A percentile compares a stretch with the other conserved stretches of the same genome.
These are phyloP conservation scores for Malurus elegans DNA, from an alignment of 2,113 vertebrate genomes.

Conservation along the genomic window DNA sequence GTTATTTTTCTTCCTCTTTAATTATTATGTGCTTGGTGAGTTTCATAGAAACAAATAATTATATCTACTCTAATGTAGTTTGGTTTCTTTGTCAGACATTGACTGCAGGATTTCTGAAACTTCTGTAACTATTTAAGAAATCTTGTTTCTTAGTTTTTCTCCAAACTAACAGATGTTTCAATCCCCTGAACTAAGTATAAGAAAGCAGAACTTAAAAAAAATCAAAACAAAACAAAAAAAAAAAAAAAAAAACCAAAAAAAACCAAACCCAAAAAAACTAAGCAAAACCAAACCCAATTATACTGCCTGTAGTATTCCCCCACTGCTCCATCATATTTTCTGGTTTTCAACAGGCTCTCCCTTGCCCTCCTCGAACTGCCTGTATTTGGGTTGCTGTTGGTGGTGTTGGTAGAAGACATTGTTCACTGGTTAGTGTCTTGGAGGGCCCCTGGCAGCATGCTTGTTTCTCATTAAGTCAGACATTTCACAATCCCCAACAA, in stretches of 20 bases:
- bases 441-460: neutral
- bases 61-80: neutral
- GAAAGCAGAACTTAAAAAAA: neutral
- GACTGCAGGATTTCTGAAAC: neutral
- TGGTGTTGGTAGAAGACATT: neutral
- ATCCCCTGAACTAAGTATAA: neutral
- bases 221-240: no score
- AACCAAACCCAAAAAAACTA: no score
- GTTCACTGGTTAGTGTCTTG: neutral
- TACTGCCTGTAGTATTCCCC: neutral
- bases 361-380: neutral
- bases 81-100: neutral
- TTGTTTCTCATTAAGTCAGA: constrained; percentile 52
- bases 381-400: neutral
- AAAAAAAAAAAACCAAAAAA: neutral
- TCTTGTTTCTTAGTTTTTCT: neutral
- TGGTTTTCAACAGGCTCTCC: neutral
- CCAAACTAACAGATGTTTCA: neutral
- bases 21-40: neutral
- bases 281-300: neutral
- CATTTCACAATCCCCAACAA: constrained; percentile 57
- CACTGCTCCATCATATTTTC: neutral
- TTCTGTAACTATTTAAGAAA: neutral
- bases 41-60: neutral
- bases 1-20: neutral